Evolutionary conservation across 2,888 invertebrate genomes (phyloP).

Genomic region (Artemia sinica): DNA sequence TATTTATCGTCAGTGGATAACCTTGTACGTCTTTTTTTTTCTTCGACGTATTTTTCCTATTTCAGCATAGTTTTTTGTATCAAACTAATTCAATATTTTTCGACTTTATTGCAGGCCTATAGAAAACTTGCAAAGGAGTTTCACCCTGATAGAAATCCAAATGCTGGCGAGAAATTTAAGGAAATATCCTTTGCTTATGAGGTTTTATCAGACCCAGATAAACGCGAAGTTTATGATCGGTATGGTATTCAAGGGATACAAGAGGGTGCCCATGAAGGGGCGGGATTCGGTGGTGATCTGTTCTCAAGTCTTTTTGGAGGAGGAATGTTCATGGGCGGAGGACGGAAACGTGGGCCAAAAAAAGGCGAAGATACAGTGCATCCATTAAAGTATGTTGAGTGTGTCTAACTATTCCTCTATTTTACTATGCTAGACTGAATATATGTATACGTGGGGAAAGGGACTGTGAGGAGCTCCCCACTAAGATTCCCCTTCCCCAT

Average conservation of each 20-base stretch:
- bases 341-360: slow-evolving; percentile 37
- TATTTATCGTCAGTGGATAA: too few relatives aligned
- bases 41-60: not conserved
- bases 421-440: too few relatives aligned
- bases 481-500: too few relatives aligned
- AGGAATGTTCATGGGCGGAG: slow-evolving; percentile 33
- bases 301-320: slow-evolving; percentile 51
- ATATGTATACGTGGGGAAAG: too few relatives aligned
- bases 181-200: slow-evolving; percentile 92
- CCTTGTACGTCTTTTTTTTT: not conserved
- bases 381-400: slow-evolving; percentile 44
- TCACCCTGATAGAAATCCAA: slow-evolving; percentile 76
- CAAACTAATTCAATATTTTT: slow-evolving; percentile 19
- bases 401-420: too few relatives aligned
- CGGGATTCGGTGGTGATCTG: slow-evolving; percentile 41
- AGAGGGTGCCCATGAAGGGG: slow-evolving; percentile 46
- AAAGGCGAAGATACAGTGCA: slow-evolving; percentile 68
- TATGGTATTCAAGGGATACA: slow-evolving; percentile 73
- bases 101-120: slow-evolving; percentile 51
- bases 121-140: slow-evolving; percentile 79
- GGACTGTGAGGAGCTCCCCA: too few relatives aligned
- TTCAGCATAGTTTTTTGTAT: not conserved
- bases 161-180: slow-evolving; percentile 80
- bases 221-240: slow-evolving; percentile 65
- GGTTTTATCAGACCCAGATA: slow-evolving; percentile 71